phyloP scores from a whole-genome alignment of 2,797 vertebrate species.

The Pyrocephalus nanus region DNA sequence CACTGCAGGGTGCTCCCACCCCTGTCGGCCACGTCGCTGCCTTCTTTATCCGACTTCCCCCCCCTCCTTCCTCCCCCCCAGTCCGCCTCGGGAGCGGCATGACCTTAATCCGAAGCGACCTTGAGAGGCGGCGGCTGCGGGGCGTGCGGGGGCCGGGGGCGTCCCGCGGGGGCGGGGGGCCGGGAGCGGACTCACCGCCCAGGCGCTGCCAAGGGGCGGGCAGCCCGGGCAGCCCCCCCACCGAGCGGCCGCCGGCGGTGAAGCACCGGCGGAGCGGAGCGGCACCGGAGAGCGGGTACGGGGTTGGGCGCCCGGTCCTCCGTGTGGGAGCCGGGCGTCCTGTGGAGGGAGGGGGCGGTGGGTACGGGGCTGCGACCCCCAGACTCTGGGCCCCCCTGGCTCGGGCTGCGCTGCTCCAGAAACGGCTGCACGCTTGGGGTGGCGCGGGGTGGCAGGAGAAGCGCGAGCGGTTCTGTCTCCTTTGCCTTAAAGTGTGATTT shows the following conservation, averaged over 20 bases:
- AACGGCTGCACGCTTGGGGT: background rate
- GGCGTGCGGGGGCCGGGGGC: background rate
- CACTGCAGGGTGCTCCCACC: background rate
- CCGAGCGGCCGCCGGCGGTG: background rate
- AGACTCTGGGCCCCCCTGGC: background rate
- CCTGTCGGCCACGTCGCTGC: too few species aligned
- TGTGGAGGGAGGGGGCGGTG: background rate
- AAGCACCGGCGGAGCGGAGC: background rate
- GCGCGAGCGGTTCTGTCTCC: background rate
- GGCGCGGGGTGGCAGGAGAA: background rate
- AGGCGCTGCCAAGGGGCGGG: background rate
- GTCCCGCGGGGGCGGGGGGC: background rate
- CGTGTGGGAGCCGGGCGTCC: background rate
- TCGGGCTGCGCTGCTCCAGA: background rate
- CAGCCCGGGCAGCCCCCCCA: background rate
- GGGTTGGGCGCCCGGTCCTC: background rate
- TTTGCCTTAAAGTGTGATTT: background rate
- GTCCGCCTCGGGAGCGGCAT: background rate
- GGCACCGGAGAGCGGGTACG: background rate
- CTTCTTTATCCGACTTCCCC: background rate
- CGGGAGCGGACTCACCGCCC: background rate
- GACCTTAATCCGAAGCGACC: slow-evolving; percentile 56
- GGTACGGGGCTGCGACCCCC: background rate
- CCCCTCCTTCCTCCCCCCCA: too few species aligned
- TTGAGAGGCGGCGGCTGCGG: background rate